phyloP scores from a whole-genome alignment of 2,113 vertebrate species.

The Oreochromis aureus region DNA sequence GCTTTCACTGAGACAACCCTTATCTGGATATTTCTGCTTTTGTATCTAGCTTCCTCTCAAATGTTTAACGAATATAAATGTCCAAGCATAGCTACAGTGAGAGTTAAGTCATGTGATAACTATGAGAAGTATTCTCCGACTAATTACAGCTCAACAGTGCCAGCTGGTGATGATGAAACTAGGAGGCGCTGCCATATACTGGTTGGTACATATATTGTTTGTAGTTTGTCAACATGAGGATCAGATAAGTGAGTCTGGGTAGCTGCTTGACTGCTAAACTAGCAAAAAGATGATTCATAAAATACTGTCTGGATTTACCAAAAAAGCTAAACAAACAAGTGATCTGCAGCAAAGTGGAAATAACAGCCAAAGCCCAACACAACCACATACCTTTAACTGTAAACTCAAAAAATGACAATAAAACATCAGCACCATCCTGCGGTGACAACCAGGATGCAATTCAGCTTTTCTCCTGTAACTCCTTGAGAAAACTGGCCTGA shows the following conservation, averaged over 20 bases:
- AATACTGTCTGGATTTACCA: not conserved
- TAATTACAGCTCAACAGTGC: not conserved
- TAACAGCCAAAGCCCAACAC: not conserved
- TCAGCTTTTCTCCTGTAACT: not conserved
- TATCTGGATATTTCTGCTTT: not conserved
- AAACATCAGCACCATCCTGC: not conserved
- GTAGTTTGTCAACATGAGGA: not conserved
- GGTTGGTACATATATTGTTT: not conserved
- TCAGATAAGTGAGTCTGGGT: not conserved
- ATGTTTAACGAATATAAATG: not conserved
- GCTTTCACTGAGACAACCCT: not conserved
- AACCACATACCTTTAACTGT: not conserved
- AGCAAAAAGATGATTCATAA: not conserved
- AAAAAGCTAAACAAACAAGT: not conserved
- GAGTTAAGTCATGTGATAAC: not conserved
- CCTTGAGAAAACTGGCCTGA: not conserved
- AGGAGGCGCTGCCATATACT: not conserved
- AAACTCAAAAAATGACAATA: not conserved
- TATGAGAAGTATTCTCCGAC: not conserved
- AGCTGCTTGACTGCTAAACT: not conserved
- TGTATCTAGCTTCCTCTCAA: not conserved
- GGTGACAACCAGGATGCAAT: not conserved
- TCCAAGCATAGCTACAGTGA: not conserved
- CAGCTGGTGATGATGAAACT: not conserved
- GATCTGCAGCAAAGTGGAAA: not conserved